These are phyloP conservation scores for chimpanzee (Pan troglodytes) DNA, from an alignment of 2,113 vertebrate species.

Conservation along the genomic window DNA sequence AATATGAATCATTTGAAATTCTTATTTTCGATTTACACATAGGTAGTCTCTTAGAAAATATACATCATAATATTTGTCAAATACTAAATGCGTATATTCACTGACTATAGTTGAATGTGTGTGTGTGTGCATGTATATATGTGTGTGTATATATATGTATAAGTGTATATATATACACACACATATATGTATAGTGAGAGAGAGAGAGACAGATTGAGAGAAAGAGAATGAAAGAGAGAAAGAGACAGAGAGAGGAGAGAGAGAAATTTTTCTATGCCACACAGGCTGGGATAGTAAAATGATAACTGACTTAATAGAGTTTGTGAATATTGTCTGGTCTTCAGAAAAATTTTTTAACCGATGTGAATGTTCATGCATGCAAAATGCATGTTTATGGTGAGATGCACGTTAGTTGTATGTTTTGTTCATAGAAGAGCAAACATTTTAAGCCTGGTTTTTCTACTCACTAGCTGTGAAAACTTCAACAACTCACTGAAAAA, in stretches of 20 bases:
- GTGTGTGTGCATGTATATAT: neutral
- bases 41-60: neutral
- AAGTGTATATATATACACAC: rapidly evolving
- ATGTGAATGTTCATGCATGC: neutral
- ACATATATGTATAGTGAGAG: neutral
- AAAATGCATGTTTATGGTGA: neutral
- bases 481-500: neutral
- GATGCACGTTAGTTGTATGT: neutral
- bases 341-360: neutral
- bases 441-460: neutral
- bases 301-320: neutral
- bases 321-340: neutral
- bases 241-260: neutral
- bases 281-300: neutral
- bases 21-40: neutral
- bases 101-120: neutral
- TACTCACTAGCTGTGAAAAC: neutral
- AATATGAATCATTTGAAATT: neutral
- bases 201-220: neutral
- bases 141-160: neutral
- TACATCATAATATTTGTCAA: neutral
- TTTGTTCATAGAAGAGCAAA: neutral
- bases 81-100: neutral
- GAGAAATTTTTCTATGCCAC: neutral
- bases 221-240: neutral